These are phyloP conservation scores for Plemyria rubiginata DNA, from an alignment of 2,888 invertebrate species.

Conservation along the genomic window DNA sequence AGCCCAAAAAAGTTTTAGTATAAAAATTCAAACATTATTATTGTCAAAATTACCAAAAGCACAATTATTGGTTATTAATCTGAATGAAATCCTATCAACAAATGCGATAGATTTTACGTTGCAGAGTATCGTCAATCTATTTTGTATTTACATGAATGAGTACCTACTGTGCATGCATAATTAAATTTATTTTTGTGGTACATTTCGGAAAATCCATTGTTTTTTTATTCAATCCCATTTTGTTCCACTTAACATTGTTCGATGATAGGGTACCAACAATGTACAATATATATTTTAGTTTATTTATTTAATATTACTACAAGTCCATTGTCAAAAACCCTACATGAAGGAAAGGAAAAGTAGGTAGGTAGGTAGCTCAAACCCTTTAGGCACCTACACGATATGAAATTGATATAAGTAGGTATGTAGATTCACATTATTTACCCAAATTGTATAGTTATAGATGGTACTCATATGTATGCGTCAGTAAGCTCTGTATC, in stretches of 20 bases:
- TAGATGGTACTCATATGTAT: constrained; percentile 60
- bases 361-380: constrained; percentile 50
- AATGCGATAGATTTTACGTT: constrained; percentile 30
- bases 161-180: neutral
- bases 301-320: constrained; percentile 36
- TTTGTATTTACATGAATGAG: neutral
- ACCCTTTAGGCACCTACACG: constrained; percentile 65
- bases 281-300: constrained; percentile 25
- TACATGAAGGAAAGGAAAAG: constrained; percentile 50
- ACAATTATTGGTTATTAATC: constrained; percentile 36
- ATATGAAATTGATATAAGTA: constrained; percentile 82
- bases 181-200: neutral
- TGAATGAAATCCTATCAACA: constrained; percentile 27
- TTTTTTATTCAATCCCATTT: constrained; percentile 16
- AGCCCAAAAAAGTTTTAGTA: constrained; percentile 54
- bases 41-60: constrained; percentile 60
- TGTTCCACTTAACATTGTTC: constrained; percentile 7
- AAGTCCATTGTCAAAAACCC: constrained; percentile 38
- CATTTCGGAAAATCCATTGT: neutral
- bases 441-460: constrained; percentile 60
- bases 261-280: constrained; percentile 18
- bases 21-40: constrained; percentile 48
- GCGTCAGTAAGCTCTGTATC: constrained; percentile 51
- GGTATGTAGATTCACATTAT: constrained; percentile 75
- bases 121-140: constrained; percentile 15